Evolutionary conservation across 2,797 vertebrate genomes (phyloP).

Genomic region (Anableps anableps): DNA sequence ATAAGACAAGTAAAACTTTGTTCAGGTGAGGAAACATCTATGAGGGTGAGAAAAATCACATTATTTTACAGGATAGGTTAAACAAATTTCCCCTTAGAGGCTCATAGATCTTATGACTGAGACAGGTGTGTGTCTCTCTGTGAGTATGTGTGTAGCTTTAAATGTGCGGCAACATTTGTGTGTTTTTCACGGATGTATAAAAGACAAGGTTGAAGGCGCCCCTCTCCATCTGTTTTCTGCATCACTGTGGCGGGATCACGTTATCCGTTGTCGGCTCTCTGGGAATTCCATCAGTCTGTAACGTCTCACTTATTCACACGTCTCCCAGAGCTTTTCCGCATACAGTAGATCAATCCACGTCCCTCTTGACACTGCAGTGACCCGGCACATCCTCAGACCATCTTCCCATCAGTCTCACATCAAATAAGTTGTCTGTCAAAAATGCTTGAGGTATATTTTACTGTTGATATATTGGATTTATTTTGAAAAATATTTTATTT

Average conservation of each 20-base stretch:
- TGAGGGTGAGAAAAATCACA: constrained; percentile 67
- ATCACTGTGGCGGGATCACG: constrained; percentile 74
- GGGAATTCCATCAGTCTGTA: constrained; percentile 82
- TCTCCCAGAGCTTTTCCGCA: constrained; percentile 46
- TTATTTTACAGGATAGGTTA: constrained; percentile 65
- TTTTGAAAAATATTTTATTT: neutral
- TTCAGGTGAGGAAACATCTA: constrained; percentile 49
- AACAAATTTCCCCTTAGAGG: constrained; percentile 66
- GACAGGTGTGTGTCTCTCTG: constrained; percentile 66
- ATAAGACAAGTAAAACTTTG: constrained; percentile 41
- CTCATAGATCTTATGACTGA: constrained; percentile 53
- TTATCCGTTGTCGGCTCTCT: constrained; percentile 77
- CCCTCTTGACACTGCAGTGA: constrained; percentile 47
- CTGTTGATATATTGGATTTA: neutral
- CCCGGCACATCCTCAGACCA: constrained; percentile 49
- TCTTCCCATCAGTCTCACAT: constrained; percentile 31
- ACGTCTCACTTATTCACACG: constrained; percentile 83
- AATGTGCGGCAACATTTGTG: constrained; percentile 32
- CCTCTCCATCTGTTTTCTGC: constrained; percentile 81
- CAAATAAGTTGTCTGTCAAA: constrained; percentile 29
- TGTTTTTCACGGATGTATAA: constrained; percentile 30
- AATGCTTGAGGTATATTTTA: constrained; percentile 13
- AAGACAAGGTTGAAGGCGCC: constrained; percentile 38
- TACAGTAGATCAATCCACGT: constrained; percentile 30
- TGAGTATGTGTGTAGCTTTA: constrained; percentile 16